Conservation (phyloP, 2,113 vertebrate genomes). For the Vulpes lagopus region DNA sequence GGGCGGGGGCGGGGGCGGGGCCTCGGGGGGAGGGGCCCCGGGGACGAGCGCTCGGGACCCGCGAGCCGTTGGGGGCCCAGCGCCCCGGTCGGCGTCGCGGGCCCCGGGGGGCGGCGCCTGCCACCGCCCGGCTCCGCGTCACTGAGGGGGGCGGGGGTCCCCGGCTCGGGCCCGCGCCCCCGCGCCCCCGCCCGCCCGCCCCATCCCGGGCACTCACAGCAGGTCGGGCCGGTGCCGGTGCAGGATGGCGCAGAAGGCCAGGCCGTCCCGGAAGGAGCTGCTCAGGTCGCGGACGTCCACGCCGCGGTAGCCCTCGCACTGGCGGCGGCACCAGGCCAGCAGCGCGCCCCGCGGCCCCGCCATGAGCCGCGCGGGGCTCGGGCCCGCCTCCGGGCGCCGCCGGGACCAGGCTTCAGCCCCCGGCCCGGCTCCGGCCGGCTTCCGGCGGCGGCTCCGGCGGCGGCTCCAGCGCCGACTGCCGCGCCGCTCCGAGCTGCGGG, state of each 20-base stretch:
- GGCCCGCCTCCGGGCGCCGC: background rate
- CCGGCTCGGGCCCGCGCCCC: background rate
- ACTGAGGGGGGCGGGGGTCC: conserved; percentile 67
- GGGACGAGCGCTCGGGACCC: background rate
- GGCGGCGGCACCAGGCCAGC: conserved; percentile 95
- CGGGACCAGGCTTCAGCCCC: background rate
- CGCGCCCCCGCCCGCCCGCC: background rate
- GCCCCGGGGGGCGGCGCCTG: background rate
- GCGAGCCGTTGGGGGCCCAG: background rate
- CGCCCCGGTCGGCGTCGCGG: background rate
- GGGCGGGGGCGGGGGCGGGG: background rate
- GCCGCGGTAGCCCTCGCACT: conserved; percentile 92
- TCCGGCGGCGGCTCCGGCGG: conserved; percentile 21
- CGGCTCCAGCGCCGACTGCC: background rate
- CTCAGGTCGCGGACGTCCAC: conserved; percentile 96
- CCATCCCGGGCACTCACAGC: conserved; percentile 91
- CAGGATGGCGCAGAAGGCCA: conserved; percentile 98
- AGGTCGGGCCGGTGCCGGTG: conserved; percentile 96
- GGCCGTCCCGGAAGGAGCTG: conserved; percentile 95
- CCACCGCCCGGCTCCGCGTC: conserved; percentile 46
- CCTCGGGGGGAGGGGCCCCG: background rate
- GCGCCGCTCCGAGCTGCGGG: background rate
- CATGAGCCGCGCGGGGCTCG: conserved; percentile 80
- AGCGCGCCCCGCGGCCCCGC: conserved; percentile 93
- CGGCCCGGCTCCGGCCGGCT: background rate